Evolutionary conservation across 1,140 invertebrate species (phyloP), one percentile per base, ranked within the genome.

Genomic region (Heterodera carotae): DNA sequence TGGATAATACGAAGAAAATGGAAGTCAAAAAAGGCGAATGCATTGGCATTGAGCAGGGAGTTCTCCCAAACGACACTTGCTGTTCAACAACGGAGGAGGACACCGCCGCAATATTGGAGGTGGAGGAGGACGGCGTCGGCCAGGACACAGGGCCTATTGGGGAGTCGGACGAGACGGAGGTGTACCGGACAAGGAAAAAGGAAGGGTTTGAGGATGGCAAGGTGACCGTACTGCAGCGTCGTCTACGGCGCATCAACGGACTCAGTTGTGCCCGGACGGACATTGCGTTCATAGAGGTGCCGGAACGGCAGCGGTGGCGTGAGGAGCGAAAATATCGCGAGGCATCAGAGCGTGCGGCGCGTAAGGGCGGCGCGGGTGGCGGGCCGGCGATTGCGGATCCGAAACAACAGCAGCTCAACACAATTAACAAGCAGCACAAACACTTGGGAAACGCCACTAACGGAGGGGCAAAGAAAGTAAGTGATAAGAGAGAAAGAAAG

Each of bases 211-310:
- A 39, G 43, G 15, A 59, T 34, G 72, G 48, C 36, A 74, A 33
- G 29, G 72, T 62, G 5, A 74, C n/a, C 10, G 33, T 66, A 10
- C 29, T 66, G 27, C 8, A 31, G 27, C 12, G 62, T 12, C 62
- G 25, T 12, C 62, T 66, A 6, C 62, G 33, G 29, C 62, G 62
- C 62, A 34, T 7, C 62, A 31, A 29, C 33, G 77, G 72, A 18
- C 12, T 78, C 12, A 78, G 69, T 7, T 78, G 77, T 39, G 74
- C 75, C n/a, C 15, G 77, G 12, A 78, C 77, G n/a, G 77, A 78
- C 62, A 67, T 78, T 27, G 77, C 60, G 7, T 77, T 31, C 69
- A n/a, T 77, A 7, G 76, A 77, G 15, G 15, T 69, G 31, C 36
- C 33, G 12, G 72, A 74, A 62, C 53, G 72, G 22, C 31, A 59